phyloP scores from a whole-genome alignment of 2,888 invertebrate genomes.

The Limnephilus auricula region DNA sequence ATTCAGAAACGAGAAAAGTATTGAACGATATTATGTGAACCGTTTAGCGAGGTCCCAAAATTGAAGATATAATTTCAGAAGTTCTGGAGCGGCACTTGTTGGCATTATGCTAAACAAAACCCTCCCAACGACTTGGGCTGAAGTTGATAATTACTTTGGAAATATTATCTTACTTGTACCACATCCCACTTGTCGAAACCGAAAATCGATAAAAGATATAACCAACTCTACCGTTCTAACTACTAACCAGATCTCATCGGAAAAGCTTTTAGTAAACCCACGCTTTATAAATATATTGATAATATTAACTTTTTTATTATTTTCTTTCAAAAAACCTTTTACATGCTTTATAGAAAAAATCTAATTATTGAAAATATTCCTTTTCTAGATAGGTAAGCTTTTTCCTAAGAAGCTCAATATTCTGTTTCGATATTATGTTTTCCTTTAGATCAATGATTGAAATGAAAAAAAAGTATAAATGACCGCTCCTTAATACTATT shows the following conservation, averaged over 20 bases:
- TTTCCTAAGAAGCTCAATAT: neutral
- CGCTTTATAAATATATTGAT: no score
- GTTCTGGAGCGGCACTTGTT: slow-evolving; percentile 13
- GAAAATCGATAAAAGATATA: neutral
- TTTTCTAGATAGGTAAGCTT: neutral
- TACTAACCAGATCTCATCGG: neutral
- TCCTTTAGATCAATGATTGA: neutral
- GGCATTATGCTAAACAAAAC: slow-evolving; percentile 15
- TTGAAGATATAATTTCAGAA: neutral
- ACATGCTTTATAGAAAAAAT: no score
- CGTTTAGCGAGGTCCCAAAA: neutral
- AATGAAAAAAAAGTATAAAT: neutral
- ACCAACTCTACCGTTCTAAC: neutral
- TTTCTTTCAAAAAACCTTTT: no score
- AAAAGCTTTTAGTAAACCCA: neutral
- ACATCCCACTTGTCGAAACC: slow-evolving; percentile 5
- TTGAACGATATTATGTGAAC: neutral
- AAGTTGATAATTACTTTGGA: slow-evolving; percentile 32
- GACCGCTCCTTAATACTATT: no score
- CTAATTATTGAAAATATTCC: neutral
- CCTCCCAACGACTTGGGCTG: neutral
- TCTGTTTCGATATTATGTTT: no score
- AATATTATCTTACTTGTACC: slow-evolving; percentile 13
- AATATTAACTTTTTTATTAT: no score
- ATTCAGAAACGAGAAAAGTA: neutral